Evolutionary conservation across 2,888 invertebrate genomes (phyloP), one percentile per base, ranked within the genome.

Genomic region (Lasius platythorax): DNA sequence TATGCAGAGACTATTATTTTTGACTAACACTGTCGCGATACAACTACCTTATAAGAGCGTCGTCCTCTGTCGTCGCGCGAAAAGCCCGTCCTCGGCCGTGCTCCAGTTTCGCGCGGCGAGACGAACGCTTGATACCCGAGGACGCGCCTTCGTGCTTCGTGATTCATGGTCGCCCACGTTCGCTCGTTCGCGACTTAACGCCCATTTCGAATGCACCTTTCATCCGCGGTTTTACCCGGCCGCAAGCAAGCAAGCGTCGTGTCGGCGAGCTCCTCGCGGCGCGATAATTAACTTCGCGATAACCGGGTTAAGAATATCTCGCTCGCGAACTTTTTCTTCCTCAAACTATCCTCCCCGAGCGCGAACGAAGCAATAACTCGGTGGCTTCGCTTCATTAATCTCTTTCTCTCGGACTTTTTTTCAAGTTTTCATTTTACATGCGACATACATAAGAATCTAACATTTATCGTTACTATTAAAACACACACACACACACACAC

Each of bases 141-240:
- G 78, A 64, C 33, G 61, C 70, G 72, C 72, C 58, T 79, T 70
- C 43, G 68, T 46, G 37, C 28, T 50, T 46, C 61, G 33, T 81
- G 79, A 81, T 81, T 81, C 79, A 81, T 61, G 70, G 72, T 61
- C 79, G 79, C 79, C 72, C 72, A 79, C 72, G 72, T 61, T 79
- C 70, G 72, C 58, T 61, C 79, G 72, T 81, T 81, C 61, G 73
- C 79, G 73, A 81, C 79, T 81, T 72, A 61, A 70, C 64, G 15
- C 73, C 61, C 61, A 72, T 81, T 81, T 40, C 79, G 61, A 81
- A 72, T 81, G 79, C 79, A 81, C 79, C 79, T 81, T 81, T 81
- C 79, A 46, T 81, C 33, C 72, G 72, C 37, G 79, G 61, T 81
- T 78, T 63, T 81, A 72, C 72, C 33, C 61, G 46, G 58, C 72